These are phyloP conservation scores for Panagrolaimus sp. DNA, from an alignment of 1,140 invertebrate species.

Conservation along the genomic window DNA sequence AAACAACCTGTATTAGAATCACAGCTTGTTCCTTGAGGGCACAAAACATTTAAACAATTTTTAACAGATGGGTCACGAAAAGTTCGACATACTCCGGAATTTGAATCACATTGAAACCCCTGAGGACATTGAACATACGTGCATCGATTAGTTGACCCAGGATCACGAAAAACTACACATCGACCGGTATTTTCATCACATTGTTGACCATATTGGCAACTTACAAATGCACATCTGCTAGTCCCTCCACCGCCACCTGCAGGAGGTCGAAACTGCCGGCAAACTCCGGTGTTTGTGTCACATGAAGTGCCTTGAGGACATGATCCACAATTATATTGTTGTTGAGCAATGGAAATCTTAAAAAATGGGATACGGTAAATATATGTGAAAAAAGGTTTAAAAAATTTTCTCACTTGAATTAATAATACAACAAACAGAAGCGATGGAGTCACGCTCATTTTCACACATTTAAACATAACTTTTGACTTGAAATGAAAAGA, in stretches of 20 bases:
- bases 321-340: too few species aligned
- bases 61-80: not conserved
- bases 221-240: not conserved
- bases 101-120: constrained; percentile 12
- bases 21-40: not conserved
- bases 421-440: too few species aligned
- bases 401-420: too few species aligned
- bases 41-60: constrained; percentile 9
- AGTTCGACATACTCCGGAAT: constrained; percentile 13
- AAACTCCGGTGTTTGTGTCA: constrained; percentile 18
- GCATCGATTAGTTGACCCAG: not conserved
- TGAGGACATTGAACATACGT: constrained; percentile 6
- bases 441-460: too few species aligned
- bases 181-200: not conserved
- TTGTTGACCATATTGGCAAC: not conserved
- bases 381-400: too few species aligned
- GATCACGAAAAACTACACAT: not conserved
- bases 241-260: not conserved
- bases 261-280: constrained; percentile 8
- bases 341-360: not conserved
- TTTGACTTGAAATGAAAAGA: too few species aligned
- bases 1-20: constrained; percentile 14
- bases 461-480: too few species aligned
- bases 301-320: constrained; percentile 20
- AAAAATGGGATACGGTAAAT: too few species aligned